These are phyloP conservation scores for Scolopax rusticola DNA, from an alignment of 2,797 vertebrate species.

Conservation along the genomic window DNA sequence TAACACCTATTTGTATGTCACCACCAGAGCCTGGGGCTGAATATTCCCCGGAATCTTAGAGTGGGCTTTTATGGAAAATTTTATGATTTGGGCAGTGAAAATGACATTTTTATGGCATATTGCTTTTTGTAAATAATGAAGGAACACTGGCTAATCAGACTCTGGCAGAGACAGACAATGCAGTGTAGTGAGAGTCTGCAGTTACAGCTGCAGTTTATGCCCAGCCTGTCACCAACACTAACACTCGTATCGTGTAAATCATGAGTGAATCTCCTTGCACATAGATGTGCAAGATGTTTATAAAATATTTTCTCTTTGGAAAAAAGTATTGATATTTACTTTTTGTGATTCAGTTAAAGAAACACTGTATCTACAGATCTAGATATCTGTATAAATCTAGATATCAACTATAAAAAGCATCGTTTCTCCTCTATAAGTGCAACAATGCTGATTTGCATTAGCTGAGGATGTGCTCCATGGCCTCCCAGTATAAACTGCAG, in stretches of 20 bases:
- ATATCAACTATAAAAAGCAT: not conserved
- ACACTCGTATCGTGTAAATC: not conserved
- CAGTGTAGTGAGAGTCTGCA: not conserved
- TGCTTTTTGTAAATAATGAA: slow-evolving; percentile 25
- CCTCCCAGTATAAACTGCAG: not conserved
- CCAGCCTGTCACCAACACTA: not conserved
- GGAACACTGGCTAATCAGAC: not conserved
- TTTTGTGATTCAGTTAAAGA: not conserved
- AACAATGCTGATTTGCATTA: not conserved
- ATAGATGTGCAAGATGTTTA: not conserved
- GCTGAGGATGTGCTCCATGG: not conserved
- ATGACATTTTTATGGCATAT: not conserved
- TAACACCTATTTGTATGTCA: not conserved
- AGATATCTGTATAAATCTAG: not conserved
- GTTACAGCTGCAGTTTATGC: not conserved
- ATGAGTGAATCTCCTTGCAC: not conserved
- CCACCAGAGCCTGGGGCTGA: not conserved
- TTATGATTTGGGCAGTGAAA: slow-evolving; percentile 6
- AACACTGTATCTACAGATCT: not conserved
- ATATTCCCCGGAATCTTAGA: not conserved
- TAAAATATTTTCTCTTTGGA: not conserved
- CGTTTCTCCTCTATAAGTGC: not conserved
- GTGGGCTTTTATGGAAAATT: slow-evolving; percentile 8
- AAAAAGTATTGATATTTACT: not conserved
- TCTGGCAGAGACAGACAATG: not conserved